These are phyloP conservation scores for Lagocephalus sceleratus DNA, from an alignment of 2,797 vertebrate species.

Conservation along the genomic window DNA sequence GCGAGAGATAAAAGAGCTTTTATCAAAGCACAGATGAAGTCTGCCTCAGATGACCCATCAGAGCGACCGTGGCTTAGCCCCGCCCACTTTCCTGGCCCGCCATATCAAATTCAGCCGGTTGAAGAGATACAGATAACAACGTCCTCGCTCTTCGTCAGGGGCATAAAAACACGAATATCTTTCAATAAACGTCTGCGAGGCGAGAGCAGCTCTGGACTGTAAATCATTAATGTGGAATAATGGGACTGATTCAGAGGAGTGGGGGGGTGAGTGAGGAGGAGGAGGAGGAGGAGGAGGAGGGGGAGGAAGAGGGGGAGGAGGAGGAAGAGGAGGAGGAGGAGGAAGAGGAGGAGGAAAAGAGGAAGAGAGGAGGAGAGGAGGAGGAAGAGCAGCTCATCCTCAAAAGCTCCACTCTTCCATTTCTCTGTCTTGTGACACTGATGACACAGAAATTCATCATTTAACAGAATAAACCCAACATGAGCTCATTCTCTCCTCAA, in stretches of 20 bases:
- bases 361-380: background rate
- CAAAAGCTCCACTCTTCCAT: too few relatives aligned
- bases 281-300: too few relatives aligned
- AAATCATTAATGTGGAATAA: constrained; percentile 26
- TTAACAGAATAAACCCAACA: too few relatives aligned
- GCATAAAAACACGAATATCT: background rate
- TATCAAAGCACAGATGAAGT: too few relatives aligned
- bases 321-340: background rate
- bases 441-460: too few relatives aligned
- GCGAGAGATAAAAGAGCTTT: background rate
- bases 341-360: too few relatives aligned
- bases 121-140: background rate
- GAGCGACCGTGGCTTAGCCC: too few relatives aligned
- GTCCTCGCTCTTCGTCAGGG: background rate
- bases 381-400: background rate
- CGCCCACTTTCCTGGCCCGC: too few relatives aligned
- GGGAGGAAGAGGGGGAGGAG: background rate
- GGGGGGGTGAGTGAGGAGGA: background rate
- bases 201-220: background rate
- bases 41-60: too few relatives aligned
- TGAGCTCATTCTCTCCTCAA: too few relatives aligned
- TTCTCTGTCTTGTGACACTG: too few relatives aligned
- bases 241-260: constrained; percentile 8
- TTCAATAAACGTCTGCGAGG: background rate
- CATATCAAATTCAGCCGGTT: background rate